These are phyloP conservation scores for Peribatodes rhomboidaria DNA, from an alignment of 2,888 invertebrate species.

Conservation along the genomic window DNA sequence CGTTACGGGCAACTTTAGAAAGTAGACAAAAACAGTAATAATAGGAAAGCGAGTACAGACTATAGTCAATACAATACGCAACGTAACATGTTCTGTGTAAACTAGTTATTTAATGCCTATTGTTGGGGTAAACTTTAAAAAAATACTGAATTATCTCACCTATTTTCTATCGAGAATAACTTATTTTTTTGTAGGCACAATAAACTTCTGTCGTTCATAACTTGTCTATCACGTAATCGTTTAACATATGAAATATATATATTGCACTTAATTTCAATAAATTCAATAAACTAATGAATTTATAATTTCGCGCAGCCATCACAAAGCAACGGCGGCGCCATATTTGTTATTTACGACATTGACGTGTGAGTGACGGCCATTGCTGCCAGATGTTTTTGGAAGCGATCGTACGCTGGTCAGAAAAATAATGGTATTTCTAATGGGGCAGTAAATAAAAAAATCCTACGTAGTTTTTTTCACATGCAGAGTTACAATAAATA, in stretches of 20 bases:
- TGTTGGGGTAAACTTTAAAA: constrained; percentile 36
- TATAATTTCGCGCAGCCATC: constrained; percentile 31
- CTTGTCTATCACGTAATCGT: neutral
- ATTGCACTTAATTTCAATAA: neutral
- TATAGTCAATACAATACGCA: constrained; percentile 6
- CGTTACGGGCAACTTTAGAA: constrained; percentile 32
- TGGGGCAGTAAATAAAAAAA: no score
- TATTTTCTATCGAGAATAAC: neutral
- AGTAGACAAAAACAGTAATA: constrained; percentile 18
- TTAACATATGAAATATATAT: constrained; percentile 22
- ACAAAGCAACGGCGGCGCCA: constrained; percentile 63
- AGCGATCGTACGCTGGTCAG: no score
- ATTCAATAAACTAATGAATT: neutral
- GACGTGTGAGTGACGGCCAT: constrained; percentile 10
- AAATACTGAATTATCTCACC: constrained; percentile 19
- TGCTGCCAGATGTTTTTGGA: no score
- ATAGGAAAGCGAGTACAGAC: constrained; percentile 4
- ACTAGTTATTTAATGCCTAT: constrained; percentile 37
- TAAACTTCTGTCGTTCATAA: constrained; percentile 27
- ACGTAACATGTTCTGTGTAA: constrained; percentile 7
- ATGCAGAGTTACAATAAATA: no score
- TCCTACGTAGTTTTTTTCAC: no score
- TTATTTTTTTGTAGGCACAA: constrained; percentile 5
- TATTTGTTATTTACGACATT: constrained; percentile 54
- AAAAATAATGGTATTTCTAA: no score